phyloP scores from a whole-genome alignment of 1,140 invertebrate genomes.

The Lanistes nyassanus region DNA sequence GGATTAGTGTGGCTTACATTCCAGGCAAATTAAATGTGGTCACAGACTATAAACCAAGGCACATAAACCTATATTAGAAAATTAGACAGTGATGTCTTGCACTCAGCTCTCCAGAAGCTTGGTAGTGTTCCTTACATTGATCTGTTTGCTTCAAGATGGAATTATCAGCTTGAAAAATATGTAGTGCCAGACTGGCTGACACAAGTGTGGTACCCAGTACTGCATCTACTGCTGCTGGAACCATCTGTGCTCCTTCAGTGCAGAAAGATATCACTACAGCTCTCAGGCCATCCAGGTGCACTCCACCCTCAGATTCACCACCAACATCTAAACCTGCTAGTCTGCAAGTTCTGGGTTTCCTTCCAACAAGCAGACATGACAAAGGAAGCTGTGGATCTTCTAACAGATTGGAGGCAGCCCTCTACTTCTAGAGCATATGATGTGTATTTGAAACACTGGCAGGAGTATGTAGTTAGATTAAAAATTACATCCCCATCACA shows the following conservation, averaged over 20 bases:
- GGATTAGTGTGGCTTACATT: conserved; percentile 3
- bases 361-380: too few species aligned
- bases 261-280: too few species aligned
- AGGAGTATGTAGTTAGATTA: background rate
- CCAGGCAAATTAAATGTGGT: background rate
- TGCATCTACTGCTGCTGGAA: background rate
- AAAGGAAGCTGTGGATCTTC: too few species aligned
- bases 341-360: background rate
- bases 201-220: background rate
- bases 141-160: background rate
- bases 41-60: background rate
- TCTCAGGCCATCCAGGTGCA: background rate
- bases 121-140: background rate
- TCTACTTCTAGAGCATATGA: too few species aligned
- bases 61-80: background rate
- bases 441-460: background rate
- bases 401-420: too few species aligned
- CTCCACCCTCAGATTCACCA: background rate
- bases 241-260: too few species aligned
- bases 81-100: background rate
- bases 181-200: background rate
- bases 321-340: background rate
- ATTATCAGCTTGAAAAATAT: background rate
- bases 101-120: background rate
- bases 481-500: background rate